A percentile compares a stretch with the other conserved stretches of the same genome.
Conservation (phyloP, 2,888 invertebrate genomes). For the Odontocolon sp. region DNA sequence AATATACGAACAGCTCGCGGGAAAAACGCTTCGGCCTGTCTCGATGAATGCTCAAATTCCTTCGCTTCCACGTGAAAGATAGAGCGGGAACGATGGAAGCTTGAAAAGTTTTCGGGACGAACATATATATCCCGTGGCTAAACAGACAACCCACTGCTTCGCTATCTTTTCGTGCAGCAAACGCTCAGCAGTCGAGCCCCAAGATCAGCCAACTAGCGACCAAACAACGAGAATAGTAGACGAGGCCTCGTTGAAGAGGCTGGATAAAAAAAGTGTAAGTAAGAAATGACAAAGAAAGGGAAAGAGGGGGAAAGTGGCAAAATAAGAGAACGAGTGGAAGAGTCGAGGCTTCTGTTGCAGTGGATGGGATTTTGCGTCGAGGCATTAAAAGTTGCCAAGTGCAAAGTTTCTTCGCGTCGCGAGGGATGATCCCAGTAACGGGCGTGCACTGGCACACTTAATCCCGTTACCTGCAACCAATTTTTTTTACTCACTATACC, state of each 20-base stretch:
- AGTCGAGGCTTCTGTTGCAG: slow-evolving; percentile 1
- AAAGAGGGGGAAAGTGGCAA: slow-evolving; percentile 37
- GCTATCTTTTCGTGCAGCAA: slow-evolving; percentile 45
- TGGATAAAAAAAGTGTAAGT: slow-evolving; percentile 25
- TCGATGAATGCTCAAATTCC: neutral
- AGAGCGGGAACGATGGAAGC: neutral
- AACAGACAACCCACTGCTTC: slow-evolving; percentile 42
- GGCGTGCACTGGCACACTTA: slow-evolving; percentile 76
- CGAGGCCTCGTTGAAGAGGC: neutral
- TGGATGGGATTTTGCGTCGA: slow-evolving; percentile 71
- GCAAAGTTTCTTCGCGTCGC: slow-evolving; percentile 75
- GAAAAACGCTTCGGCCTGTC: neutral
- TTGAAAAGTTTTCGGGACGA: slow-evolving; percentile 48
- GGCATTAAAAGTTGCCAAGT: slow-evolving; percentile 79
- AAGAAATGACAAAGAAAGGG: slow-evolving; percentile 50
- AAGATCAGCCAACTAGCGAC: slow-evolving; percentile 45
- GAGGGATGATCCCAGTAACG: slow-evolving; percentile 75
- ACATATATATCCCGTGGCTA: slow-evolving; percentile 53
- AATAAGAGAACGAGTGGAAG: slow-evolving; percentile 22
- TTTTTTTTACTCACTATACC: slow-evolving; percentile 68
- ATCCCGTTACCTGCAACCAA: slow-evolving; percentile 79
- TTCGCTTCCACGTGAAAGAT: neutral
- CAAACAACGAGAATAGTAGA: slow-evolving; percentile 42
- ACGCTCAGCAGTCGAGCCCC: slow-evolving; percentile 40
- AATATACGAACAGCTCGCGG: slow-evolving; percentile 14